Percentiles rank a stretch among this genome's conserved stretches.
phyloP scores from a whole-genome alignment of 2,113 vertebrate genomes.

The Donacobius atricapilla region DNA sequence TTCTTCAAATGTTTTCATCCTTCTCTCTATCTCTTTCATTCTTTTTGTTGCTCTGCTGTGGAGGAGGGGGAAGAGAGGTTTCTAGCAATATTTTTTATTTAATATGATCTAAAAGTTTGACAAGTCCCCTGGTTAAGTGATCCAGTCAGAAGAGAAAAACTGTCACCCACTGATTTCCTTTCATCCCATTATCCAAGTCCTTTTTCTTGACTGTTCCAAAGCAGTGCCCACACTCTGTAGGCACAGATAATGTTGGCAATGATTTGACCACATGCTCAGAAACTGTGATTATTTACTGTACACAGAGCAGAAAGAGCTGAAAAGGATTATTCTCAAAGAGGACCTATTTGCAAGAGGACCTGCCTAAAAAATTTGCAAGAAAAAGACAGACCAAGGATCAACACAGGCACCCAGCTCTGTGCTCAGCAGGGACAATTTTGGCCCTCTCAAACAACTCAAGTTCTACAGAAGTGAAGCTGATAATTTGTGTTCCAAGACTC shows the following conservation, averaged over 20 bases:
- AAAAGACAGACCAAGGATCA: neutral
- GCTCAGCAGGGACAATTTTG: neutral
- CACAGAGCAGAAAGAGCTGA: neutral
- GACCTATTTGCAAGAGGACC: neutral
- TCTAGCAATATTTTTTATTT: neutral
- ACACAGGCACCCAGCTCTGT: neutral
- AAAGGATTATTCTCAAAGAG: neutral
- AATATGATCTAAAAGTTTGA: neutral
- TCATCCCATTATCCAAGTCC: neutral
- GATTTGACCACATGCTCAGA: neutral
- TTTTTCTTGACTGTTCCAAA: neutral
- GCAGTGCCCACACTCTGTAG: neutral
- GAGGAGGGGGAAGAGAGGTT: neutral
- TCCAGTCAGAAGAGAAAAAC: neutral
- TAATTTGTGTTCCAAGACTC: neutral
- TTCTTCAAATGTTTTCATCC: neutral
- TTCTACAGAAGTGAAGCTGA: neutral
- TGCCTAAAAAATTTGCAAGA: too few relatives aligned
- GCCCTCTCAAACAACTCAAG: neutral
- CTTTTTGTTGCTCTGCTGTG: neutral
- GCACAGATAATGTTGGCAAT: neutral
- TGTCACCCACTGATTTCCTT: neutral
- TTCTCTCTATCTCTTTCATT: neutral
- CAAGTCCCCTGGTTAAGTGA: neutral
- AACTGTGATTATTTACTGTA: neutral